phyloP scores from a whole-genome alignment of 2,113 vertebrate genomes.

The Corythornis madagascariensis region DNA sequence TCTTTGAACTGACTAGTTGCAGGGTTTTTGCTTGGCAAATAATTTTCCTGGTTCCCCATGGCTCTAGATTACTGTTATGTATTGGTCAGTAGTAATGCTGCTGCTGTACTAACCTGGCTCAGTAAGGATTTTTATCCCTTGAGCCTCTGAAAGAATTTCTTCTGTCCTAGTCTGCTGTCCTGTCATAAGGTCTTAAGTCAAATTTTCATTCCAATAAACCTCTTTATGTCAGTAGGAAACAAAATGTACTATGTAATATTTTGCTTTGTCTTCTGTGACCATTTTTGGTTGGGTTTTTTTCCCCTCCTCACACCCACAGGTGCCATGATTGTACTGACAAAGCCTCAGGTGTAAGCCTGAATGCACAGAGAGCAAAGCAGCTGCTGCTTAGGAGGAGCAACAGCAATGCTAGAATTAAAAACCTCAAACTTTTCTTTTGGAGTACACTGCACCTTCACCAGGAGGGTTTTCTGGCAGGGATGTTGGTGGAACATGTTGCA shows the following conservation, averaged over 20 bases:
- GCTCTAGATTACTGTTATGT: background rate
- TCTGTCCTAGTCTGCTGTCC: background rate
- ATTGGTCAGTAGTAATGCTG: background rate
- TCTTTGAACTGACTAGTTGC: background rate
- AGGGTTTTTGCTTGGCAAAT: background rate
- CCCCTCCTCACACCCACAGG: fast-evolving
- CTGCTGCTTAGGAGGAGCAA: background rate
- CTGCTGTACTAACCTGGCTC: background rate
- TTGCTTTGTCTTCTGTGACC: background rate
- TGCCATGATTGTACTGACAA: background rate
- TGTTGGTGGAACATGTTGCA: background rate
- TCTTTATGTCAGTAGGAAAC: background rate
- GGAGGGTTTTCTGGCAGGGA: background rate
- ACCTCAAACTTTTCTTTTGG: background rate
- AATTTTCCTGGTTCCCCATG: background rate
- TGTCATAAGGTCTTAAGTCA: background rate
- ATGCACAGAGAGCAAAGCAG: background rate
- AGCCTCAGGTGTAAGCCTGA: background rate
- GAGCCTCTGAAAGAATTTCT: background rate
- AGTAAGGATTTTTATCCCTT: background rate
- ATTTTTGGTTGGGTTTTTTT: background rate
- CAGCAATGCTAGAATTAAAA: background rate
- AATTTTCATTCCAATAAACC: background rate
- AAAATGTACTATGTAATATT: background rate
- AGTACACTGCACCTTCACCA: fast-evolving